These are phyloP conservation scores for Chromobotia macracanthus DNA, from an alignment of 2,797 vertebrate species.

Conservation along the genomic window DNA sequence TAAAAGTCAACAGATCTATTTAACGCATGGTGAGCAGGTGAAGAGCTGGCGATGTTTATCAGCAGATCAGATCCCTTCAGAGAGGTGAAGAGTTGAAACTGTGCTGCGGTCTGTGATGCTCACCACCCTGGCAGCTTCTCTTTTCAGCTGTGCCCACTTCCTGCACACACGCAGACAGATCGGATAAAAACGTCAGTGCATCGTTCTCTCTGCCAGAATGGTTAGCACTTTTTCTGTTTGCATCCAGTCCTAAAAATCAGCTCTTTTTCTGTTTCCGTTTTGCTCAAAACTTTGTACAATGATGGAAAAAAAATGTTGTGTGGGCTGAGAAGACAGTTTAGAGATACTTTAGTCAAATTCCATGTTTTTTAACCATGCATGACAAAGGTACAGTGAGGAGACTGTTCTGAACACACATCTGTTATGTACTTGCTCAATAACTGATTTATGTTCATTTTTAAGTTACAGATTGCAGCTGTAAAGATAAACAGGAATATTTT, in stretches of 20 bases:
- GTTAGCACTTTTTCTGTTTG: conserved; percentile 5
- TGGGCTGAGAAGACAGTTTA: neutral
- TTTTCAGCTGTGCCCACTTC: conserved; percentile 72
- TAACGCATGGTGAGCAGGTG: neutral
- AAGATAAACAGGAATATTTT: too few species aligned
- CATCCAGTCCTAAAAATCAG: neutral
- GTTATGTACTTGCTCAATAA: too few species aligned
- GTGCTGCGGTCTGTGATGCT: conserved; percentile 72
- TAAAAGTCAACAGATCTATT: neutral
- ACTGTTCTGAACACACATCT: too few species aligned
- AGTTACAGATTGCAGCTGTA: too few species aligned
- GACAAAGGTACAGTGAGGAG: too few species aligned
- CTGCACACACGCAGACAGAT: conserved; percentile 64
- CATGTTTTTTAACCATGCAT: too few species aligned
- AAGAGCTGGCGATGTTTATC: conserved; percentile 23
- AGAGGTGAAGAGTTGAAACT: conserved; percentile 77
- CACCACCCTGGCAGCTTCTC: conserved; percentile 69
- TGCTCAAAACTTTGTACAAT: neutral
- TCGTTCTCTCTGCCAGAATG: conserved; percentile 38
- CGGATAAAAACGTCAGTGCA: conserved; percentile 11
- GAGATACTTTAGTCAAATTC: too few species aligned
- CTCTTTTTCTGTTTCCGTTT: neutral
- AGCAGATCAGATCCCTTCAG: conserved; percentile 35
- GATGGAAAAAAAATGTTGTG: neutral
- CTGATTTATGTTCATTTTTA: too few species aligned